Conservation (phyloP, 2,113 vertebrate species). For the Anas platyrhynchos region DNA sequence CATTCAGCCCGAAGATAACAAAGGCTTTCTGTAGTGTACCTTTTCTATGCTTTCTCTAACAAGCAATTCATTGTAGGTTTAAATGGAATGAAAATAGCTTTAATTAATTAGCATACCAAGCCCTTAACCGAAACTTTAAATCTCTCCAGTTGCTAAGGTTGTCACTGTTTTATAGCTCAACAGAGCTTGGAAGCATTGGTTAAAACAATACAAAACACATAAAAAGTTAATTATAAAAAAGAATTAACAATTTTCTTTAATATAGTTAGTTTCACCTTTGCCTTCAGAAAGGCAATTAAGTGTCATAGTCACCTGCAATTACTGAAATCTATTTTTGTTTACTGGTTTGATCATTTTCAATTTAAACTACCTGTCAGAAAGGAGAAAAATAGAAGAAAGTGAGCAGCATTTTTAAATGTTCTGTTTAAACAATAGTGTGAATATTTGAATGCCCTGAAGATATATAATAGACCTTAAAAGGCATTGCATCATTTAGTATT, state of each 20-base stretch:
- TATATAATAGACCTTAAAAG: neutral
- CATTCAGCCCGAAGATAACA: neutral
- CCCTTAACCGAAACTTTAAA: slow-evolving; percentile 51
- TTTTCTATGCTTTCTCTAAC: slow-evolving; percentile 15
- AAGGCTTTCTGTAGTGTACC: neutral
- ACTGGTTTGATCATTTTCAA: slow-evolving; percentile 62
- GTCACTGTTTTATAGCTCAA: slow-evolving; percentile 43
- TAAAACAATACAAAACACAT: slow-evolving; percentile 56
- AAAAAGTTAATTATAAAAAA: slow-evolving; percentile 62
- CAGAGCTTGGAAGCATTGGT: slow-evolving; percentile 53
- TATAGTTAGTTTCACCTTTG: slow-evolving; percentile 70
- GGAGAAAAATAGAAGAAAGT: slow-evolving; percentile 13
- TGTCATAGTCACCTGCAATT: slow-evolving; percentile 55
- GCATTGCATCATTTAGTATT: neutral
- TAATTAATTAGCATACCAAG: slow-evolving; percentile 40
- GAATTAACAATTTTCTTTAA: slow-evolving; percentile 60
- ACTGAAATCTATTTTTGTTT: slow-evolving; percentile 47
- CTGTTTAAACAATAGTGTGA: neutral
- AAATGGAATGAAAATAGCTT: slow-evolving; percentile 18
- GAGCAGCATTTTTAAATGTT: slow-evolving; percentile 15
- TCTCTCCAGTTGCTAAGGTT: slow-evolving; percentile 47
- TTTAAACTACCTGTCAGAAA: slow-evolving; percentile 46
- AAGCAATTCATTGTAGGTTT: slow-evolving; percentile 27
- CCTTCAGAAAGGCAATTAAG: slow-evolving; percentile 50
- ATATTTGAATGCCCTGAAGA: neutral